phyloP scores from a whole-genome alignment of 2,888 invertebrate genomes.

The Phortica magna region DNA sequence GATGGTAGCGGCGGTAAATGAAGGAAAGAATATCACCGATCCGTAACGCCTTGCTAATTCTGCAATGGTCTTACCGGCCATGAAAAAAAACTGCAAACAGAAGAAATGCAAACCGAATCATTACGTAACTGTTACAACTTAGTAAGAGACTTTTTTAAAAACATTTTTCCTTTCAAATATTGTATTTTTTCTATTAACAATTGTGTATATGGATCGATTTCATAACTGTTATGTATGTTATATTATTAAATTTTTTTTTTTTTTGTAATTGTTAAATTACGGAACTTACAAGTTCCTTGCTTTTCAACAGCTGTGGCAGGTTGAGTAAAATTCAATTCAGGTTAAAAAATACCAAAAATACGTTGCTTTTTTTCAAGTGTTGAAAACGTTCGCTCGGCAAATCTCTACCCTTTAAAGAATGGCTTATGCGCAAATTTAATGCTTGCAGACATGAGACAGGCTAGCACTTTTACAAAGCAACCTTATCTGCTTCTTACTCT shows the following conservation, averaged over 20 bases:
- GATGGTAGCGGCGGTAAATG: conserved; percentile 81
- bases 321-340: not conserved
- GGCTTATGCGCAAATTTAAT: too few species aligned
- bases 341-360: too few species aligned
- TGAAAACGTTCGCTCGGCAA: too few species aligned
- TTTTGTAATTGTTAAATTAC: not conserved
- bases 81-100: conserved; percentile 39
- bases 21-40: conserved; percentile 84
- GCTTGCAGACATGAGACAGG: too few species aligned
- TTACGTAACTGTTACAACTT: conserved; percentile 57
- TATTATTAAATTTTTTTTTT: not conserved
- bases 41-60: conserved; percentile 82
- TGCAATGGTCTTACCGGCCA: conserved; percentile 71
- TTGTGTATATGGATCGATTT: not conserved
- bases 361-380: too few species aligned
- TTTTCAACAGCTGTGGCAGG: not conserved
- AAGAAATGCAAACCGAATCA: not conserved
- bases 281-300: not conserved
- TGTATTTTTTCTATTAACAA: not conserved
- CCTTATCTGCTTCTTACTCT: too few species aligned
- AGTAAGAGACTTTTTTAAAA: not conserved
- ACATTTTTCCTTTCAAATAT: not conserved
- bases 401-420: too few species aligned
- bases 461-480: too few species aligned
- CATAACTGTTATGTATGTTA: not conserved